Evolutionary conservation across 2,888 invertebrate species (phyloP).

Genomic region (Hololepta plana): DNA sequence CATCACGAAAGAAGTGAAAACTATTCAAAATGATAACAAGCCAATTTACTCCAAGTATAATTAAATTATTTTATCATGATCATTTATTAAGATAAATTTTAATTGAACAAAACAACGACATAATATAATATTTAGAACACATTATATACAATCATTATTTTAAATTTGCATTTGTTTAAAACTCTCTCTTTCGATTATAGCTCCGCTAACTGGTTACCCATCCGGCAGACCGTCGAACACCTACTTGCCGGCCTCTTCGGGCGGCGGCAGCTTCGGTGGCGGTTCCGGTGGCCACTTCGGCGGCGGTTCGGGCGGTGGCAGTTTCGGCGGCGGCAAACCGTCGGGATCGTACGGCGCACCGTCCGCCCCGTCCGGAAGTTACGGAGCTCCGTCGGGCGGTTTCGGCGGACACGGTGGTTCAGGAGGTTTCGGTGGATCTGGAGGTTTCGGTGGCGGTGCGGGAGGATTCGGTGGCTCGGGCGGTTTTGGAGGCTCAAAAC

Average conservation of each 20-base stretch:
- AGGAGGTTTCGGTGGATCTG: conserved; percentile 11
- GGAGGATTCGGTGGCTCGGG: conserved; percentile 8
- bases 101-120: no score
- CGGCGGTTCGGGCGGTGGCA: conserved; percentile 9
- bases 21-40: no score
- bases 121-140: no score
- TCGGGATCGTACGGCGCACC: conserved; percentile 15
- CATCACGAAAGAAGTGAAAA: no score
- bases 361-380: conserved; percentile 21
- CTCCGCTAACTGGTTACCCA: conserved; percentile 7
- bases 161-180: background rate
- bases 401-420: conserved; percentile 14
- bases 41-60: no score
- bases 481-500: conserved; percentile 6
- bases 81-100: no score
- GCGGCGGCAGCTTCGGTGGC: conserved; percentile 5
- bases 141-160: no score
- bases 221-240: conserved; percentile 14
- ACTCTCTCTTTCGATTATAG: conserved; percentile 5
- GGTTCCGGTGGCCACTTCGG: conserved; percentile 9
- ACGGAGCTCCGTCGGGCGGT: conserved; percentile 25
- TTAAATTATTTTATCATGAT: no score
- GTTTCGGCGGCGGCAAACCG: conserved; percentile 15
- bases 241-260: conserved; percentile 9
- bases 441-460: conserved; percentile 11